Percentiles rank a stretch among this genome's conserved stretches.
Conservation (phyloP, 2,888 invertebrate genomes). For the Campoletis raptor region DNA sequence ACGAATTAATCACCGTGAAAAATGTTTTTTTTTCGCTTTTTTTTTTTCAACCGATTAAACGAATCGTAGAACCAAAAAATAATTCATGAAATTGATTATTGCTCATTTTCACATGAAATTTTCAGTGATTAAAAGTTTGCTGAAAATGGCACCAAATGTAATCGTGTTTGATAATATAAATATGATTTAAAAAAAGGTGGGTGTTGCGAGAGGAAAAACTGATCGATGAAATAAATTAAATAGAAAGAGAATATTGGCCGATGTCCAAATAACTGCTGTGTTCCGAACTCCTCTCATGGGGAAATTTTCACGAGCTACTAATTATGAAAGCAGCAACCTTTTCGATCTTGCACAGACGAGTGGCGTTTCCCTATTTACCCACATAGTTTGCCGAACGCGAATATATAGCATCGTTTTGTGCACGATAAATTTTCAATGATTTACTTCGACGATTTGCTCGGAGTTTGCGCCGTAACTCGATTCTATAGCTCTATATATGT, state of each 20-base stretch:
- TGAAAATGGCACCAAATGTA: constrained; percentile 1
- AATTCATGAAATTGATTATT: not conserved
- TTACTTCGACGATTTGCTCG: constrained; percentile 50
- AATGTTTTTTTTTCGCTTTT: not conserved
- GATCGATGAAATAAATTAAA: constrained; percentile 50
- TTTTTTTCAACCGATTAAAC: not conserved
- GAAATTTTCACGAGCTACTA: constrained; percentile 64
- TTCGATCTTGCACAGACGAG: constrained; percentile 7
- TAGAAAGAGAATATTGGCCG: constrained; percentile 59
- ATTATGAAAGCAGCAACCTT: constrained; percentile 62
- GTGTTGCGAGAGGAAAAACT: constrained; percentile 42
- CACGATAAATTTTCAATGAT: constrained; percentile 66
- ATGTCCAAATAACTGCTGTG: constrained; percentile 56
- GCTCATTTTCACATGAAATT: not conserved
- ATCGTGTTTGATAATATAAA: constrained; percentile 42
- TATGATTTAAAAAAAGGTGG: not conserved
- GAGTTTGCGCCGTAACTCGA: not conserved
- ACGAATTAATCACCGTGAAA: not conserved
- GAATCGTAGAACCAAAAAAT: not conserved
- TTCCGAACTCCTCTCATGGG: constrained; percentile 35
- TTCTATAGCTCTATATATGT: not conserved
- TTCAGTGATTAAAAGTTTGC: constrained; percentile 2
- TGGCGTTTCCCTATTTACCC: constrained; percentile 32
- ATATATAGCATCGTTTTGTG: constrained; percentile 30
- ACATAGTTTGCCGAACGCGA: constrained; percentile 26